Evolutionary conservation across 2,113 vertebrate species (phyloP), one percentile per base, ranked within the genome.

Genomic region (Gymnobelideus leadbeateri): DNA sequence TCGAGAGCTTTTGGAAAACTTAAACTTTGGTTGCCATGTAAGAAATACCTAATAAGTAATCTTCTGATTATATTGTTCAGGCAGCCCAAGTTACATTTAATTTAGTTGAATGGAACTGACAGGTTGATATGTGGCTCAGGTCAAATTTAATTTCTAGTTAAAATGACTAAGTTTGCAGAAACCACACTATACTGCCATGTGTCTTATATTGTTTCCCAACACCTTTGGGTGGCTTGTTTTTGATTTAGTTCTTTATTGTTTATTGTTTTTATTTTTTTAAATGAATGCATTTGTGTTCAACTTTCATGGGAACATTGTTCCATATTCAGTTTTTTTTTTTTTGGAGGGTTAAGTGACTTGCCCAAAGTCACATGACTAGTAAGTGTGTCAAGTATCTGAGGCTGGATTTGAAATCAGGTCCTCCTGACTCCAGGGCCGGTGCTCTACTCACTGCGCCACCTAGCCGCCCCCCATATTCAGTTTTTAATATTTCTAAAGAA

Each of bases 91-190:
- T 96, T 97, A 53, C 21, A 91, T 96, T 98, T 98, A 96, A 96
- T 98, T 98, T 97, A 51, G 8, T 26, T 97, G 94, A 98, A 96
- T 95, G 89, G 54, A 98, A 98, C 21, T 98, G 97, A 96, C 52
- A 98, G 89, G 96, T 98, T 98, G 97, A 96, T 97, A 93, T 90
- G 91, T 28, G n/a, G 68, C 97, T 98, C 61, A 97, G 94, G 94
- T 98, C 55, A 98, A 98, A 98, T 97, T 98, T 97, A 98, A 98
- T 98, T 98, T 98, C 92, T 92, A 96, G 26, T 14, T 95, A 95
- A 98, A 98, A 97, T 97, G 28, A 91, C 92, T 95, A 97, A 94
- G 8, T 97, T 98, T 94, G 89, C 77, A 97, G 97, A 98, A 96
- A 8, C 68, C 51, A 5, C 12, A 94, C 9, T 98, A 84, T 47